phyloP scores from a whole-genome alignment of 2,113 vertebrate genomes.

The Perca flavescens region DNA sequence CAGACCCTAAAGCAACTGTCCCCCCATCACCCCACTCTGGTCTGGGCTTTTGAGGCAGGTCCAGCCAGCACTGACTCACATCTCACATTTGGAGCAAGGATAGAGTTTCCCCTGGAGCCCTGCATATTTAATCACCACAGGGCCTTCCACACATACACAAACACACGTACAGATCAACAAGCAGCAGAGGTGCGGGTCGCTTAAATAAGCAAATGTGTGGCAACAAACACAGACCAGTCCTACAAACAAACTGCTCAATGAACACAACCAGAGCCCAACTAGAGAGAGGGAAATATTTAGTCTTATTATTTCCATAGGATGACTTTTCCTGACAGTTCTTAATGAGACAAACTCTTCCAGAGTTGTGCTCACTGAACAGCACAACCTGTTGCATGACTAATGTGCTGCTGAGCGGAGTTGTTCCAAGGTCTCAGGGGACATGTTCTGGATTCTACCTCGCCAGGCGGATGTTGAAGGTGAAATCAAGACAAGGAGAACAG shows the following conservation, averaged over 20 bases:
- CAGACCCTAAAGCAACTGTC: conserved; percentile 40
- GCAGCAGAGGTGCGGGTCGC: conserved; percentile 54
- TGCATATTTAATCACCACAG: conserved; percentile 82
- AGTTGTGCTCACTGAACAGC: conserved; percentile 61
- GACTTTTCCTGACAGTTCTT: conserved; percentile 42
- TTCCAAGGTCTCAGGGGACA: conserved; percentile 75
- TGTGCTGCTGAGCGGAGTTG: conserved; percentile 74
- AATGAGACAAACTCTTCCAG: conserved; percentile 61
- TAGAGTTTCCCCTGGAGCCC: conserved; percentile 81
- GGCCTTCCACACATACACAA: conserved; percentile 59
- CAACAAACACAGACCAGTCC: conserved; percentile 43
- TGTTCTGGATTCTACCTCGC: conserved; percentile 80
- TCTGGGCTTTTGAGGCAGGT: conserved; percentile 59
- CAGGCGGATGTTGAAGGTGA: conserved; percentile 82
- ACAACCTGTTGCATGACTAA: conserved; percentile 80
- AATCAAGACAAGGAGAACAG: conserved; percentile 81
- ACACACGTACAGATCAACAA: conserved; percentile 65
- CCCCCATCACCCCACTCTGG: conserved; percentile 18
- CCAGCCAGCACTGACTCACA: conserved; percentile 75
- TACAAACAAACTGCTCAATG: conserved; percentile 41
- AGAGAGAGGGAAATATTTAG: conserved; percentile 31
- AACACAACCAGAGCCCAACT: conserved; percentile 11
- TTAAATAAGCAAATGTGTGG: conserved; percentile 50
- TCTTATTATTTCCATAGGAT: conserved; percentile 46
- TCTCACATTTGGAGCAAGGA: conserved; percentile 79